Percentiles rank a stretch among this genome's conserved stretches.
Conservation (phyloP, 1,140 invertebrate genomes). For the Ceratina australensis region DNA sequence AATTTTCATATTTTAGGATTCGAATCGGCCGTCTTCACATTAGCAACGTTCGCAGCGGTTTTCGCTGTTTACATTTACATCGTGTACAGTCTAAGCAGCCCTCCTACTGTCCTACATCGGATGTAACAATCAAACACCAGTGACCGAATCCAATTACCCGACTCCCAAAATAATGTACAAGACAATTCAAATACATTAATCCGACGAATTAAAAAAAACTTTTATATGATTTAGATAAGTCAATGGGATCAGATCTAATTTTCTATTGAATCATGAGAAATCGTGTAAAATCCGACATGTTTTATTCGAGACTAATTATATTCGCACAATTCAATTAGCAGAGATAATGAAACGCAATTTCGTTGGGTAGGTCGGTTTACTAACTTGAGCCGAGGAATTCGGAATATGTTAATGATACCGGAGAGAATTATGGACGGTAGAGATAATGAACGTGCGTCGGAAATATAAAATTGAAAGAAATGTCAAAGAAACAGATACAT, state of each 20-base stretch:
- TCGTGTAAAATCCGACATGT: not conserved
- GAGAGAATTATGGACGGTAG: not conserved
- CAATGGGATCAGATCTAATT: not conserved
- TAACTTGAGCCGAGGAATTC: not conserved
- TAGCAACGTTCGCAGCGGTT: slow-evolving; percentile 65
- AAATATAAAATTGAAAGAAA: too few species aligned
- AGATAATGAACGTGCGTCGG: not conserved
- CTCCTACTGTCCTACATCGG: slow-evolving; percentile 44
- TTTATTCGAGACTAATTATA: slow-evolving; percentile 4
- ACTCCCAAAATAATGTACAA: not conserved
- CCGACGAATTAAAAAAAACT: not conserved
- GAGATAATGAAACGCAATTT: slow-evolving; percentile 1
- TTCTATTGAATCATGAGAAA: not conserved
- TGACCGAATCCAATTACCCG: not conserved
- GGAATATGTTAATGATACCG: not conserved
- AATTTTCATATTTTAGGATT: slow-evolving; percentile 63
- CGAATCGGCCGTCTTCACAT: slow-evolving; percentile 69
- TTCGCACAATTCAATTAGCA: not conserved
- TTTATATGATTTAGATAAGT: not conserved
- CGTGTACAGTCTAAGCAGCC: slow-evolving; percentile 67
- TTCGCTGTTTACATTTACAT: slow-evolving; percentile 65
- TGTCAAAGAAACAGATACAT: too few species aligned
- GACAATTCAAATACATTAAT: not conserved
- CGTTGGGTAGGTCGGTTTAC: not conserved
- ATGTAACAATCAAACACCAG: slow-evolving; percentile 26